Evolutionary conservation across 2,797 vertebrate species (phyloP).

Genomic region (Sebastes taczanowskii): DNA sequence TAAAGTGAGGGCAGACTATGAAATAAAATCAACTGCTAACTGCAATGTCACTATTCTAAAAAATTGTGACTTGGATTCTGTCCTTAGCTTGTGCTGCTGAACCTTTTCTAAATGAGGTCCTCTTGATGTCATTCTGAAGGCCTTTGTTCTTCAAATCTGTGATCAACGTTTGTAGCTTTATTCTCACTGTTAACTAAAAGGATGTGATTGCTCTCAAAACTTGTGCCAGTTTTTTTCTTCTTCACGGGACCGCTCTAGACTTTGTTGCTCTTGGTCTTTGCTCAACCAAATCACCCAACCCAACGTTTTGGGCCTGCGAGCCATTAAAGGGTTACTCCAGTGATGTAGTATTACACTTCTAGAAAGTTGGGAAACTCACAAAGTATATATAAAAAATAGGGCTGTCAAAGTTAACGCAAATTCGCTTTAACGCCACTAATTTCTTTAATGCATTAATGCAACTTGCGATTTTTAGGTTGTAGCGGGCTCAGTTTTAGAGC

Average conservation of each 20-base stretch:
- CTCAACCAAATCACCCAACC: neutral
- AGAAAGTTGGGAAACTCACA: neutral
- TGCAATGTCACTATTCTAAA: neutral
- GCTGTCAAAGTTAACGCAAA: no score
- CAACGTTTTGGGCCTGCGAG: neutral
- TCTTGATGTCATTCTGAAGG: constrained; percentile 37
- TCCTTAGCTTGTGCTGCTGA: constrained; percentile 47
- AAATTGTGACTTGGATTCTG: constrained; percentile 13
- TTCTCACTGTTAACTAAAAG: constrained; percentile 58
- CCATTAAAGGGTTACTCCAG: neutral
- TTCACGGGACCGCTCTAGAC: neutral
- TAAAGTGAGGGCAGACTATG: neutral
- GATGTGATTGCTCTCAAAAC: constrained; percentile 45
- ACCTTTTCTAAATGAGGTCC: constrained; percentile 33
- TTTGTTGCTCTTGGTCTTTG: neutral
- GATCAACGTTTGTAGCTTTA: constrained; percentile 64
- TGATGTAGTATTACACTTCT: neutral
- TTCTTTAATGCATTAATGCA: no score
- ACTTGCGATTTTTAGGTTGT: no score
- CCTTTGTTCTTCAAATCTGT: constrained; percentile 63
- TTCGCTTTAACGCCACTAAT: no score
- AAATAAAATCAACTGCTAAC: constrained; percentile 9
- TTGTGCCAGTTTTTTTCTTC: neutral
- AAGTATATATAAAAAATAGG: no score
- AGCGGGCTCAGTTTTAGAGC: no score